These are phyloP conservation scores for Heteractis magnifica DNA, from an alignment of 92 coral and sea anemone genomes.

Conservation along the genomic window DNA sequence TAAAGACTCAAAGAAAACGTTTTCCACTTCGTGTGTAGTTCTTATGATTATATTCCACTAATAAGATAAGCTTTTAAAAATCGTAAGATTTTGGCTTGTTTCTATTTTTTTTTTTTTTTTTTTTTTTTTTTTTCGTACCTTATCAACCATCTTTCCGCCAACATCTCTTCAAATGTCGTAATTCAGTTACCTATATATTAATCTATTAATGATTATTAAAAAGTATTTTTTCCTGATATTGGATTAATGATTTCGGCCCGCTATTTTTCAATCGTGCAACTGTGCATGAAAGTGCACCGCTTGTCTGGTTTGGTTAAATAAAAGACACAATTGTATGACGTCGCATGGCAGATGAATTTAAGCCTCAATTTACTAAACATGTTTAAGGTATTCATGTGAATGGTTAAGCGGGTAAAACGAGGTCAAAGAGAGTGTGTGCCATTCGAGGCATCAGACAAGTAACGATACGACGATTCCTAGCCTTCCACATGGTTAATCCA, in stretches of 20 bases:
- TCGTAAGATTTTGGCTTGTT: too few relatives aligned
- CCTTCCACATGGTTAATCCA: neutral
- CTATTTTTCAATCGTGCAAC: neutral
- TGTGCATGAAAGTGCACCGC: neutral
- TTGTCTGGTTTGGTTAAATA: too few relatives aligned
- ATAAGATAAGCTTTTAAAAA: too few relatives aligned
- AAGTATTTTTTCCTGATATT: neutral
- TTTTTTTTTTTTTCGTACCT: too few relatives aligned
- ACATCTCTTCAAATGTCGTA: too few relatives aligned
- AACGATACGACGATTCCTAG: neutral
- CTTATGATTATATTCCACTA: too few relatives aligned
- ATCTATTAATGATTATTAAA: neutral
- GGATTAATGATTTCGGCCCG: neutral
- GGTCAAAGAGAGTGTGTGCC: neutral
- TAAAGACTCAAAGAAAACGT: too few relatives aligned
- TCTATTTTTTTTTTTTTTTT: too few relatives aligned
- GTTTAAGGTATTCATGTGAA: conserved; percentile 4
- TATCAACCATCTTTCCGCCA: too few relatives aligned
- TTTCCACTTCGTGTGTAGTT: too few relatives aligned
- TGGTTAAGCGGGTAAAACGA: neutral
- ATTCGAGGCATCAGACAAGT: neutral
- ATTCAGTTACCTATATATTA: too few relatives aligned
- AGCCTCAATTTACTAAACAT: neutral
- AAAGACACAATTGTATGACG: too few relatives aligned
- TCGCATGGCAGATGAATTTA: neutral